Evolutionary conservation across 2,113 vertebrate species (phyloP).

Genomic region (Cephalopterus ornatus): DNA sequence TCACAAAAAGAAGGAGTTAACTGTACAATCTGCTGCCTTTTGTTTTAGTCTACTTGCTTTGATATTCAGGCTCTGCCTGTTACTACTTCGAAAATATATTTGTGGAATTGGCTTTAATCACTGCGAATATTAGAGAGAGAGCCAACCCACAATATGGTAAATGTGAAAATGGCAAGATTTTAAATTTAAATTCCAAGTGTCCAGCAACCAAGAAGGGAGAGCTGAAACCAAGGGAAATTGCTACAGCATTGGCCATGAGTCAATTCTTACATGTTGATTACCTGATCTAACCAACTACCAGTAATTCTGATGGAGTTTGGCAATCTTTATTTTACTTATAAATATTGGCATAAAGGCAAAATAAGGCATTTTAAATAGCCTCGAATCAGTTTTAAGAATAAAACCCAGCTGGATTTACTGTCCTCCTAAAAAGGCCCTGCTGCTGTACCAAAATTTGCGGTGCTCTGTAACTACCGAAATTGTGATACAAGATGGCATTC

Average conservation of each 20-base stretch:
- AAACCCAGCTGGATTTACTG: constrained; percentile 52
- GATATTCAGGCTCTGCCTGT: not conserved
- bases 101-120: not conserved
- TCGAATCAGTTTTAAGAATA: constrained; percentile 50
- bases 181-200: constrained; percentile 7
- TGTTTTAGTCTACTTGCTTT: not conserved
- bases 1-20: not conserved
- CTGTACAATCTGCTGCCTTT: not conserved
- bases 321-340: constrained; percentile 62
- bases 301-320: constrained; percentile 29
- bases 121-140: not conserved
- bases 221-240: not conserved
- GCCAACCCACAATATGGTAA: not conserved
- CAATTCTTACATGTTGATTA: not conserved
- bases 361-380: constrained; percentile 54
- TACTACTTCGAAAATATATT: not conserved
- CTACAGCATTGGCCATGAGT: not conserved
- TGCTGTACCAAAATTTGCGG: constrained; percentile 59
- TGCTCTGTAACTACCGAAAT: constrained; percentile 51
- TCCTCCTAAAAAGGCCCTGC: constrained; percentile 29
- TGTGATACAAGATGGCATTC: constrained; percentile 56
- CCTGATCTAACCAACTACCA: constrained; percentile 2
- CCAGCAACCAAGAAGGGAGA: not conserved
- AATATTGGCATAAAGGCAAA: constrained; percentile 47
- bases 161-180: not conserved